A percentile compares a stretch with the other conserved stretches of the same genome.
Evolutionary conservation across 2,113 vertebrate species (phyloP).

Genomic region (Datnioides undecimradiatus): DNA sequence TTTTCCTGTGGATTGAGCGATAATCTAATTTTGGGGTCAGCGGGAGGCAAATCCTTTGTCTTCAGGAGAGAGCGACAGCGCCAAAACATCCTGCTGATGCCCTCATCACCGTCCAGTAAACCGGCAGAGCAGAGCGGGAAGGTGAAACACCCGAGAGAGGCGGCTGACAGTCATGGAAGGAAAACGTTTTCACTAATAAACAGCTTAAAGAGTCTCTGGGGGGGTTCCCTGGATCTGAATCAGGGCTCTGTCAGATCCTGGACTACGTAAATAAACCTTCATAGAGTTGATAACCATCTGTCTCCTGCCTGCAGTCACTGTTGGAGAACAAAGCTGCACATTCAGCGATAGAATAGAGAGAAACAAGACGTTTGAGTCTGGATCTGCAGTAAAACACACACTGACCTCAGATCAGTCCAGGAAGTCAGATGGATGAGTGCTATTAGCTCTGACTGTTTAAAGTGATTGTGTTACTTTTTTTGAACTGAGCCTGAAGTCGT

Average conservation of each 20-base stretch:
- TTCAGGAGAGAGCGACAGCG: not conserved
- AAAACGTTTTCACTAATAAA: too few relatives aligned
- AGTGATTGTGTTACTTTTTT: too few relatives aligned
- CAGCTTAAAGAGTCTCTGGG: too few relatives aligned
- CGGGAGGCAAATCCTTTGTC: slow-evolving; percentile 3
- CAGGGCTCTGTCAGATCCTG: too few relatives aligned
- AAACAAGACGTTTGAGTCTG: too few relatives aligned
- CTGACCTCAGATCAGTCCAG: not conserved
- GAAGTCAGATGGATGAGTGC: too few relatives aligned
- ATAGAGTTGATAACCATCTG: not conserved
- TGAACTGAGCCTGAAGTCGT: too few relatives aligned
- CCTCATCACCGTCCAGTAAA: not conserved
- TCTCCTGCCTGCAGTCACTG: not conserved
- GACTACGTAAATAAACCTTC: too few relatives aligned
- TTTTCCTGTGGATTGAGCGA: slow-evolving; percentile 16
- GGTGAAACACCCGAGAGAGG: too few relatives aligned
- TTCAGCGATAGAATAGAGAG: not conserved
- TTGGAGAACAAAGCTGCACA: not conserved
- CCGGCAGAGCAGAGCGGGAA: not conserved
- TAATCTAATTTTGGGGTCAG: slow-evolving; percentile 9
- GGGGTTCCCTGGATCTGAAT: too few relatives aligned
- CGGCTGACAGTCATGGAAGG: too few relatives aligned
- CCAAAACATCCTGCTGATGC: not conserved
- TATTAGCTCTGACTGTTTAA: too few relatives aligned
- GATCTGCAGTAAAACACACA: not conserved